phyloP scores from a whole-genome alignment of 2,888 invertebrate genomes.

The Therioaphis trifolii region DNA sequence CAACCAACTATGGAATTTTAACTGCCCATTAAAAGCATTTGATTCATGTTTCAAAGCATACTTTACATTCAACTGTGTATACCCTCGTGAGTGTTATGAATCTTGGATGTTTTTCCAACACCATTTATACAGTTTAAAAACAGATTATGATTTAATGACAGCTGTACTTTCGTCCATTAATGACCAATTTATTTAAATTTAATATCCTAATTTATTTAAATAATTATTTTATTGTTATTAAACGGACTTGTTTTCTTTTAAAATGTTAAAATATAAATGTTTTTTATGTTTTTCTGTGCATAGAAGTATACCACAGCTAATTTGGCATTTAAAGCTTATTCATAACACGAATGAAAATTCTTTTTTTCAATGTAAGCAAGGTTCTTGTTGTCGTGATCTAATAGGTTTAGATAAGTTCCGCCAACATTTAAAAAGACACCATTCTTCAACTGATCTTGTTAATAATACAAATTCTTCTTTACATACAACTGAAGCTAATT shows the following conservation, averaged over 20 bases:
- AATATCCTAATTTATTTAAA: not conserved
- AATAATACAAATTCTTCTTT: no score
- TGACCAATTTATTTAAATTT: not conserved
- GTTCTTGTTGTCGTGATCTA: no score
- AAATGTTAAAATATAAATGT: constrained; percentile 17
- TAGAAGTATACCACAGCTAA: constrained; percentile 3
- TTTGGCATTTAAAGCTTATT: constrained; percentile 4
- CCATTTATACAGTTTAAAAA: constrained; percentile 7
- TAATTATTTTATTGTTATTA: no score
- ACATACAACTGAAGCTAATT: no score
- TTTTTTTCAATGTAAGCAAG: no score
- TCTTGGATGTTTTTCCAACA: constrained; percentile 14
- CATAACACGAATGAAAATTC: no score
- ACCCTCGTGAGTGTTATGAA: constrained; percentile 15
- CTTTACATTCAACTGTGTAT: constrained; percentile 1
- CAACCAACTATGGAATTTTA: no score
- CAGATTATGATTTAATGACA: constrained; percentile 8
- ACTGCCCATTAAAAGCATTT: no score
- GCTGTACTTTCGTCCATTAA: constrained; percentile 1
- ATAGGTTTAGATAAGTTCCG: no score
- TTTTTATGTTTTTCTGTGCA: constrained; percentile 3
- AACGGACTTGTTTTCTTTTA: not conserved
- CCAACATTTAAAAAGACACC: no score
- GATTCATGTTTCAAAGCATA: constrained; percentile 5
- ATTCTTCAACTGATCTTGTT: no score